Evolutionary conservation across 2,888 invertebrate genomes (phyloP).

Genomic region (Crematogaster levior): DNA sequence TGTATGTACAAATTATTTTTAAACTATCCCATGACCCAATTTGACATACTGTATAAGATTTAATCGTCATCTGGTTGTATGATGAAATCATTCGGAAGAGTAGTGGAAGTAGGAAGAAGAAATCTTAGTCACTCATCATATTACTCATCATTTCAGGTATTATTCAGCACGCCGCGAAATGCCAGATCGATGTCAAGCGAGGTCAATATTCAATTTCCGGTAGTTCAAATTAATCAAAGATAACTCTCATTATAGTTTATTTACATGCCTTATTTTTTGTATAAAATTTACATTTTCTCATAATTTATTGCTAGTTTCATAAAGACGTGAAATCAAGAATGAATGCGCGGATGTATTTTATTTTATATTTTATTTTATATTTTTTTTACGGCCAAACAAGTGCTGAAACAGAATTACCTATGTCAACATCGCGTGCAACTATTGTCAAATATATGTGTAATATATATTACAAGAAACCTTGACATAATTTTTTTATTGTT

Average conservation of each 20-base stretch:
- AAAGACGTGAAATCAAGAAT: neutral
- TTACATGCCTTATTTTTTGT: neutral
- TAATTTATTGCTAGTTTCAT: neutral
- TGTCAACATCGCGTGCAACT: constrained; percentile 23
- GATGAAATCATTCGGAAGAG: constrained; percentile 69
- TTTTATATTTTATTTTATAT: neutral
- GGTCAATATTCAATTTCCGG: constrained; percentile 81
- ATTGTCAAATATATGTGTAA: neutral
- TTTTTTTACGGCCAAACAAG: neutral
- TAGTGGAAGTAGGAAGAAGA: constrained; percentile 65
- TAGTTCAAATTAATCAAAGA: constrained; percentile 38
- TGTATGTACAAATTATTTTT: neutral
- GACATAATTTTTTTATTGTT: constrained; percentile 64
- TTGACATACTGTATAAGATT: constrained; percentile 10
- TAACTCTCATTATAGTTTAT: neutral
- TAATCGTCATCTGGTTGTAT: constrained; percentile 27
- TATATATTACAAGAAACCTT: constrained; percentile 60
- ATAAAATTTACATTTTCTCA: neutral
- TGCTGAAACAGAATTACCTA: neutral
- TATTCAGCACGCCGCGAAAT: constrained; percentile 35
- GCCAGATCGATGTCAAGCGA: constrained; percentile 70
- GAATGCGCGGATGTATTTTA: neutral
- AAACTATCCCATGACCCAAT: neutral
- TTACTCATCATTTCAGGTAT: constrained; percentile 53
- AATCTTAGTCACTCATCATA: constrained; percentile 71